phyloP scores from a whole-genome alignment of 2,888 invertebrate genomes.

The Mystacides longicornis region DNA sequence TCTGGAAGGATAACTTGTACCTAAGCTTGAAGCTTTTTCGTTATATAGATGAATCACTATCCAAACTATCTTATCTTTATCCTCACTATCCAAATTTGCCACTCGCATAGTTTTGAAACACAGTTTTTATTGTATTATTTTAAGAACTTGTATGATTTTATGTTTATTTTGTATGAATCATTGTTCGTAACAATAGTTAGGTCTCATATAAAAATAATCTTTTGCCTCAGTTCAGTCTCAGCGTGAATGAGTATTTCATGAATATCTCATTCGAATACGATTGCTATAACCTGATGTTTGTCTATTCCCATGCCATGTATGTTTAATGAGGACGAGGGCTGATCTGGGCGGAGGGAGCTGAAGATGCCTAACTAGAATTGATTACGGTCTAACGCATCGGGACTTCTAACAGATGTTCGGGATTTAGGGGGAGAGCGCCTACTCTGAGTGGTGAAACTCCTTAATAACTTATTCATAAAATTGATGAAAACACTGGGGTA shows the following conservation, averaged over 20 bases:
- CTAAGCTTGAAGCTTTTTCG: no score
- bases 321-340: constrained; percentile 2
- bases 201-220: no score
- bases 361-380: constrained; percentile 10
- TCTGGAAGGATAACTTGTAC: no score
- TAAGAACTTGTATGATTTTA: no score
- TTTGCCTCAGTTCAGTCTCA: no score
- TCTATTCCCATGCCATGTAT: background rate
- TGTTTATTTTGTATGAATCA: no score
- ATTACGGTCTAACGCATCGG: constrained; percentile 12
- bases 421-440: constrained; percentile 3
- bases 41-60: no score
- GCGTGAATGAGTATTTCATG: background rate
- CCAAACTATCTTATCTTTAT: no score
- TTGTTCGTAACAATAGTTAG: no score
- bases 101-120: no score
- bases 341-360: background rate
- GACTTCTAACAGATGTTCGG: constrained; percentile 11
- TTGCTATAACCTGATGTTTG: background rate
- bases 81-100: no score
- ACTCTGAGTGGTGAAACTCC: background rate
- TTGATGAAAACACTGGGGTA: background rate
- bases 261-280: background rate
- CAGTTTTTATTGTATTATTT: no score
- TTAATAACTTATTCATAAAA: constrained; percentile 5